Conservation (phyloP, 1,140 invertebrate genomes). For the Ditylenchus dipsaci region DNA sequence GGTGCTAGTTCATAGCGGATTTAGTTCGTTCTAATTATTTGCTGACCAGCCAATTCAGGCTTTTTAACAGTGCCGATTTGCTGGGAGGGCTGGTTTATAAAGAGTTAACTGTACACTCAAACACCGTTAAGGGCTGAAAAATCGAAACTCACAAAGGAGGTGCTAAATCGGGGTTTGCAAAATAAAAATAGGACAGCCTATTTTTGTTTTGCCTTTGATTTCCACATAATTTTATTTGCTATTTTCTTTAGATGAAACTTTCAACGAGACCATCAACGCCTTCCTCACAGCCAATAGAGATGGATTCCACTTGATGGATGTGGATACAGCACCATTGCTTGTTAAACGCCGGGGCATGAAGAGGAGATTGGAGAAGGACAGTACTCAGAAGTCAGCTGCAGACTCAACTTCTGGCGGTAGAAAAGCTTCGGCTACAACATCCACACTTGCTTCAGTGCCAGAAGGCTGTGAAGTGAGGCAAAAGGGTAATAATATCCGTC, state of each 20-base stretch:
- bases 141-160: too few relatives aligned
- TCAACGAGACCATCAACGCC: conserved; percentile 67
- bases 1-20: too few relatives aligned
- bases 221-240: not conserved
- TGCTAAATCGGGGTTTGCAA: too few relatives aligned
- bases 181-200: too few relatives aligned
- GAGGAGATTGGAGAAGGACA: conserved; percentile 23
- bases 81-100: too few relatives aligned
- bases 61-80: too few relatives aligned
- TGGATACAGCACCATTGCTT: conserved; percentile 53
- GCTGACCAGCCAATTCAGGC: too few relatives aligned
- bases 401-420: not conserved
- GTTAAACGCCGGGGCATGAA: conserved; percentile 55
- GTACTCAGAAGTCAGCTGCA: not conserved
- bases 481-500: conserved; percentile 1
- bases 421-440: not conserved
- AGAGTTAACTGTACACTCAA: too few relatives aligned
- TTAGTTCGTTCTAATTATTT: too few relatives aligned
- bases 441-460: conserved; percentile 12
- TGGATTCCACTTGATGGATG: conserved; percentile 69
- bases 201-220: too few relatives aligned
- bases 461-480: conserved; percentile 17
- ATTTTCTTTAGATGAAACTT: conserved; percentile 59
- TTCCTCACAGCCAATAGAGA: conserved; percentile 70
- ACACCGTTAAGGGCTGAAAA: too few relatives aligned